Percentiles rank a stretch among this genome's conserved stretches.
phyloP scores from a whole-genome alignment of 2,797 vertebrate genomes.

The Ctenopoma multispine region DNA sequence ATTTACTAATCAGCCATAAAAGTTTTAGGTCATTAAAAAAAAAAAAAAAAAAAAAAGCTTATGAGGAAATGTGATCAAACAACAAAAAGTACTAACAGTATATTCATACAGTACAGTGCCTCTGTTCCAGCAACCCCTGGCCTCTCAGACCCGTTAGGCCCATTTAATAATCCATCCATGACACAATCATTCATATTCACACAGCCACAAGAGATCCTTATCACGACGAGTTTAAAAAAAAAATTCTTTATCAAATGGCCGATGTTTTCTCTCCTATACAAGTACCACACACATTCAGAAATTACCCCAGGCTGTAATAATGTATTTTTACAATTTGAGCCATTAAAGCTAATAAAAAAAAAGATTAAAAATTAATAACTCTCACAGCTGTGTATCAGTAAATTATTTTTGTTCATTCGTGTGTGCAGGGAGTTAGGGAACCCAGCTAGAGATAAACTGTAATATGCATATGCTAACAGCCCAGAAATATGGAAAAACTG shows the following conservation, averaged over 20 bases:
- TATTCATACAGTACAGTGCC: background rate
- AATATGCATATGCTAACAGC: background rate
- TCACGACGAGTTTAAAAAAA: background rate
- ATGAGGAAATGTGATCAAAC: too few relatives aligned
- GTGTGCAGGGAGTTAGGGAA: background rate
- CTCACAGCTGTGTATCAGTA: too few relatives aligned
- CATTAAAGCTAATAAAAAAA: background rate
- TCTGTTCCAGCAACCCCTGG: background rate
- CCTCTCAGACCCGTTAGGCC: background rate
- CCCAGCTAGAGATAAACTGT: background rate
- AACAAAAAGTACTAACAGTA: too few relatives aligned
- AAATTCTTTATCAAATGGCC: background rate
- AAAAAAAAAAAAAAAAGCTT: too few relatives aligned
- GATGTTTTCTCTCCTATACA: background rate
- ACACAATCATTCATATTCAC: background rate
- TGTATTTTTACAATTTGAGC: background rate
- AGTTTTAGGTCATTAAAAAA: too few relatives aligned
- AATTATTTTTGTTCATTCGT: background rate
- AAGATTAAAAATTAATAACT: background rate
- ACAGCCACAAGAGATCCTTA: background rate
- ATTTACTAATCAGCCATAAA: too few relatives aligned
- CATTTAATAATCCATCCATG: background rate
- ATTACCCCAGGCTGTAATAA: background rate
- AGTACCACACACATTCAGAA: background rate
- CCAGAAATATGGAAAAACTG: background rate